Evolutionary conservation across 2,113 vertebrate genomes (phyloP).

Genomic region (Tragulus kanchil): DNA sequence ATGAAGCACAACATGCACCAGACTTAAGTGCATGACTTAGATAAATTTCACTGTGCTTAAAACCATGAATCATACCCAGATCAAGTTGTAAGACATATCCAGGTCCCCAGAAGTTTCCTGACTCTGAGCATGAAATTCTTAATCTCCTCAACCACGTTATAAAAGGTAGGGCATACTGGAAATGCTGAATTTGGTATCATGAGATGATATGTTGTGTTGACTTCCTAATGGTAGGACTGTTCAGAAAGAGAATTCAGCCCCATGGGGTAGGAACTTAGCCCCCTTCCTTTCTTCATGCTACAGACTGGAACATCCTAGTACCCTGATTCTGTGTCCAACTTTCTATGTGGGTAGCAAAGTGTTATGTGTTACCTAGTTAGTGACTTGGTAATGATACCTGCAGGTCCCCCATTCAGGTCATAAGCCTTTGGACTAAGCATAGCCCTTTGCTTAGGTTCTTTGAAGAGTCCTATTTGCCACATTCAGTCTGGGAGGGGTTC

Average conservation of each 20-base stretch:
- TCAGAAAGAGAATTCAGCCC: neutral
- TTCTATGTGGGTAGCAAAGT: no score
- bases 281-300: neutral
- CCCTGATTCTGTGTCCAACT: neutral
- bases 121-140: neutral
- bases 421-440: neutral
- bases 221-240: neutral
- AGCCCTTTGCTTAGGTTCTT: neutral
- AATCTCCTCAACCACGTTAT: neutral
- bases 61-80: neutral
- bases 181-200: neutral
- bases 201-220: neutral
- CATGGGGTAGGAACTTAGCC: neutral
- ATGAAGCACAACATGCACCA: fast-evolving
- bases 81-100: neutral
- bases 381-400: neutral
- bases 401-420: neutral
- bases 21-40: neutral
- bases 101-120: neutral
- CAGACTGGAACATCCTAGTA: no score
- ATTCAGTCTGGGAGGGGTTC: neutral
- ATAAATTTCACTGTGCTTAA: neutral
- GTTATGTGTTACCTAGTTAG: neutral
- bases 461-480: neutral
- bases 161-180: neutral